Percentiles rank a stretch among this genome's conserved stretches.
Conservation (phyloP, 2,888 invertebrate species). For the Ormyrus rosae region DNA sequence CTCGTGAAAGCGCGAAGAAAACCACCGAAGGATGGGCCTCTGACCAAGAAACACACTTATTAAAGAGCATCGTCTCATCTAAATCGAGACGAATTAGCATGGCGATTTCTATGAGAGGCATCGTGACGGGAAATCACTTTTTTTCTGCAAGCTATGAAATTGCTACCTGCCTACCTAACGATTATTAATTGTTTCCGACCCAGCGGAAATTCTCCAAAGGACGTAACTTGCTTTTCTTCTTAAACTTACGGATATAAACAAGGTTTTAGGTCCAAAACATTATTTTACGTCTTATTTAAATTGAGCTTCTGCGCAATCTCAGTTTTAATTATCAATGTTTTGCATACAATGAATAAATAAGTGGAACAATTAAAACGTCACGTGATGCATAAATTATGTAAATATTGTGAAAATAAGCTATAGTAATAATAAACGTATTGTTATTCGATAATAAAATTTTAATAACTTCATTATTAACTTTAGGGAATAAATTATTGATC, state of each 20-base stretch:
- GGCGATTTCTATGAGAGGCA: conserved; percentile 16
- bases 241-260: no score
- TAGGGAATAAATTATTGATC: neutral
- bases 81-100: conserved; percentile 23
- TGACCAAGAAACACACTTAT: conserved; percentile 50
- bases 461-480: neutral
- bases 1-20: conserved; percentile 17
- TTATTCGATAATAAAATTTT: neutral
- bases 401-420: no score
- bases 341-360: no score
- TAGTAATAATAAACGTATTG: neutral
- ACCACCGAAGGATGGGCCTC: conserved; percentile 18
- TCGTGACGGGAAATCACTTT: neutral
- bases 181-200: neutral
- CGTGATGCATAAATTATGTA: no score
- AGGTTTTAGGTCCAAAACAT: no score
- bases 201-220: no score
- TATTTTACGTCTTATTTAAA: neutral
- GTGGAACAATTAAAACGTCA: no score
- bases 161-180: neutral
- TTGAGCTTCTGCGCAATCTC: neutral
- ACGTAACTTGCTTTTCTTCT: no score
- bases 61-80: neutral
- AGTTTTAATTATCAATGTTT: no score
- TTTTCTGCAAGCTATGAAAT: neutral